A percentile compares a stretch with the other conserved stretches of the same genome.
These are phyloP conservation scores for Zaprionus lachaisei DNA, from an alignment of 1,140 invertebrate genomes.

Conservation along the genomic window DNA sequence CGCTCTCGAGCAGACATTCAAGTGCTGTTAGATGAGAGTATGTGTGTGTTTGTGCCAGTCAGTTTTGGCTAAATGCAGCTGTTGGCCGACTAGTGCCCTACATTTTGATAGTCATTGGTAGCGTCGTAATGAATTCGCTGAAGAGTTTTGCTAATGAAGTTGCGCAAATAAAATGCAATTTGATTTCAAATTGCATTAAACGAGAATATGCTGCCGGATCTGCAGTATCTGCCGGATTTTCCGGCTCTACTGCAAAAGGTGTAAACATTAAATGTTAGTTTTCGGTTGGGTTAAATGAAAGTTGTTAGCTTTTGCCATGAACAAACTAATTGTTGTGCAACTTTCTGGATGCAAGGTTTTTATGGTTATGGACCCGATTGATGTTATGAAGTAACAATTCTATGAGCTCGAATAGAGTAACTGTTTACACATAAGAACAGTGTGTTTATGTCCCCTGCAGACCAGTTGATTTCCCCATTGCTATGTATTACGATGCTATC, in stretches of 20 bases:
- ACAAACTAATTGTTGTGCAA: constrained; percentile 19
- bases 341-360: constrained; percentile 20
- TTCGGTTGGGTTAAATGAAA: constrained; percentile 20
- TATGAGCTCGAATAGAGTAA: neutral
- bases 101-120: constrained; percentile 62
- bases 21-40: constrained; percentile 35
- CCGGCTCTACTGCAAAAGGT: constrained; percentile 5
- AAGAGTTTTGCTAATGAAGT: constrained; percentile 79
- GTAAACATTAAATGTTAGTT: constrained; percentile 20
- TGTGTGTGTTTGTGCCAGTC: constrained; percentile 23
- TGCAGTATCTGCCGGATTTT: constrained; percentile 3
- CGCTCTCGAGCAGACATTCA: constrained; percentile 70
- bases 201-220: constrained; percentile 38
- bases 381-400: neutral
- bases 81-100: constrained; percentile 57
- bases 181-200: constrained; percentile 73
- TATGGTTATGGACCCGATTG: neutral
- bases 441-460: too few relatives aligned
- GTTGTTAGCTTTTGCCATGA: constrained; percentile 19
- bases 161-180: constrained; percentile 74
- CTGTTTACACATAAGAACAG: neutral
- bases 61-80: constrained; percentile 47
- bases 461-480: neutral
- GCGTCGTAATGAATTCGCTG: constrained; percentile 76
- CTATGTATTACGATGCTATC: neutral